phyloP scores from a whole-genome alignment of 2,888 invertebrate genomes.

The Calameuta pallipes region DNA sequence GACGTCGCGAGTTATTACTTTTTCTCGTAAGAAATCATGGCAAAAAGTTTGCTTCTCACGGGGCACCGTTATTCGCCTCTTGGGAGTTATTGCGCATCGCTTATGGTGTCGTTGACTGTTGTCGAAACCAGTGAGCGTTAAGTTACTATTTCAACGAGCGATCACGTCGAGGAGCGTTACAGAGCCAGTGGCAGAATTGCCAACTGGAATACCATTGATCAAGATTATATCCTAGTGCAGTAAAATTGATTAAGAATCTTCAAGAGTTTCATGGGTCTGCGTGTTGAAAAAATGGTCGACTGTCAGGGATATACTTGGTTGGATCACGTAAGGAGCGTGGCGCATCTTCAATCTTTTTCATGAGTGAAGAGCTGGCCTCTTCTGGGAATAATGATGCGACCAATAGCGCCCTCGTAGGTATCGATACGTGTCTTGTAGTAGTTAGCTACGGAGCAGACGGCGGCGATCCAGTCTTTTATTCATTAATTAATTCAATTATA shows the following conservation, averaged over 20 bases:
- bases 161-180: background rate
- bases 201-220: background rate
- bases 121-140: background rate
- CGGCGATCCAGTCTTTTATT: conserved; percentile 11
- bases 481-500: conserved; percentile 31
- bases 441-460: conserved; percentile 15
- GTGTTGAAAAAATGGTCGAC: background rate
- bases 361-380: conserved; percentile 18
- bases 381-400: conserved; percentile 21
- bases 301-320: background rate
- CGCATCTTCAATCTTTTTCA: conserved; percentile 18
- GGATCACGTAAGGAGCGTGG: conserved; percentile 1
- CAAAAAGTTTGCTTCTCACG: background rate
- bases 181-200: background rate
- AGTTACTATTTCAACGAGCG: background rate
- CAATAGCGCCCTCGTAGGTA: conserved; percentile 9
- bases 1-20: background rate
- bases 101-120: conserved; percentile 1
- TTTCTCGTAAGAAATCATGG: background rate
- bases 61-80: background rate
- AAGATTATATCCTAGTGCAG: background rate
- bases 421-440: conserved; percentile 13
- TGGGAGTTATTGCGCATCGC: background rate
- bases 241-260: background rate
- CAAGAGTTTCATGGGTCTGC: background rate